These are phyloP conservation scores for Thinocorus orbignyianus DNA, from an alignment of 2,113 vertebrate genomes.

Conservation along the genomic window DNA sequence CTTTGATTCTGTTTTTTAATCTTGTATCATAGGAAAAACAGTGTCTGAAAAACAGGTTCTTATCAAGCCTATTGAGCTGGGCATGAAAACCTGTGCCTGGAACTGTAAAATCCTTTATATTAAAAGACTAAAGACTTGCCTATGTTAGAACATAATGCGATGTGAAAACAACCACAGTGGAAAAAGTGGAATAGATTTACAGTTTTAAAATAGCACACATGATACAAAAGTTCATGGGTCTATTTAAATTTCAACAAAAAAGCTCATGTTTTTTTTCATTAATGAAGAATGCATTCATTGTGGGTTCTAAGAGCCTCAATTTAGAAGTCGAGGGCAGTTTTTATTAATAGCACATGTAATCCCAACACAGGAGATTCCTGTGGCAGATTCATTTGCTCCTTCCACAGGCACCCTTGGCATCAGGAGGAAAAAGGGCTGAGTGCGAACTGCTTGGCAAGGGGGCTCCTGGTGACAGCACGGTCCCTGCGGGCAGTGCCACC, in stretches of 20 bases:
- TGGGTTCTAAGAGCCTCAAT: background rate
- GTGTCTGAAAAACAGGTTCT: background rate
- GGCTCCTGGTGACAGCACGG: fast-evolving
- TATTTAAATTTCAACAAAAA: constrained; percentile 49
- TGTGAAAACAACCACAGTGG: constrained; percentile 32
- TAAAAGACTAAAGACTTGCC: constrained; percentile 16
- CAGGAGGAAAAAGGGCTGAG: background rate
- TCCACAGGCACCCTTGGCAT: background rate
- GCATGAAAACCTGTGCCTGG: constrained; percentile 1
- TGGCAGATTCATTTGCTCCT: constrained; percentile 14
- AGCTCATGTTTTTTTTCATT: background rate
- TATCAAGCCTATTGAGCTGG: background rate
- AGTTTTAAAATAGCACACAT: constrained; percentile 44
- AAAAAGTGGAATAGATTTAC: constrained; percentile 41
- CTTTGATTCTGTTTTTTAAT: background rate
- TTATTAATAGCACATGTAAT: constrained; percentile 58
- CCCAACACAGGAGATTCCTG: constrained; percentile 15
- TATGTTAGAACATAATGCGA: constrained; percentile 12
- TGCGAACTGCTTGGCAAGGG: background rate
- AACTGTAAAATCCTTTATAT: background rate
- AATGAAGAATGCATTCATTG: constrained; percentile 48
- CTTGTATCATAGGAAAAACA: background rate
- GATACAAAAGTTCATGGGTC: constrained; percentile 37
- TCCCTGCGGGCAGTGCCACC: background rate
- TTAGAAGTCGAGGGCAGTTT: constrained; percentile 52